Conservation (phyloP, 2,888 invertebrate genomes). For the Drosophila prostipennis region DNA sequence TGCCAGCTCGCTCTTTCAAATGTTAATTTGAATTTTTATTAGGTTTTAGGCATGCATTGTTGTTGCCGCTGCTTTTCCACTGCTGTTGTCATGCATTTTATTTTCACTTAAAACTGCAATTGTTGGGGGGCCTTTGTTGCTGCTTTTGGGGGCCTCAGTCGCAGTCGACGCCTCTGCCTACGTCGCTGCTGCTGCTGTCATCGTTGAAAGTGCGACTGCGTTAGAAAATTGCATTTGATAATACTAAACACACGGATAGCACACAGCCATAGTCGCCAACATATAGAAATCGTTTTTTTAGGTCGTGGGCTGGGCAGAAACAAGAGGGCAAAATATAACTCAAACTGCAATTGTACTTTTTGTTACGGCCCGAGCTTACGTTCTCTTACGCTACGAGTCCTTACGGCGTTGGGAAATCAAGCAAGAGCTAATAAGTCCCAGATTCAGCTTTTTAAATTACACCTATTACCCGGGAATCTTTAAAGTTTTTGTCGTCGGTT, state of each 20-base stretch:
- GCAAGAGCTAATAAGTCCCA: neutral
- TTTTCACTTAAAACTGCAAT: constrained; percentile 58
- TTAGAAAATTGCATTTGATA: constrained; percentile 82
- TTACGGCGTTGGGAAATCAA: neutral
- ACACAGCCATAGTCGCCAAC: constrained; percentile 36
- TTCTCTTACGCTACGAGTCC: constrained; percentile 6
- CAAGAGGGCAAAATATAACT: constrained; percentile 21
- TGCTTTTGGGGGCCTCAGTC: constrained; percentile 38
- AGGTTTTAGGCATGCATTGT: constrained; percentile 81
- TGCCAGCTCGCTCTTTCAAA: constrained; percentile 70
- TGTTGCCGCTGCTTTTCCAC: constrained; percentile 37
- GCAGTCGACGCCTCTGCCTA: constrained; percentile 14
- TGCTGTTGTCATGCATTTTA: constrained; percentile 59
- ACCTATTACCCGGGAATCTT: too few species aligned
- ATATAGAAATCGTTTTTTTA: constrained; percentile 49
- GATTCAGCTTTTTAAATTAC: neutral
- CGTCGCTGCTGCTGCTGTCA: constrained; percentile 57
- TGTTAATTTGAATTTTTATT: constrained; percentile 83
- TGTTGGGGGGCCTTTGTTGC: constrained; percentile 50
- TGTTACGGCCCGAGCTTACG: constrained; percentile 3
- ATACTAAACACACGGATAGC: constrained; percentile 52
- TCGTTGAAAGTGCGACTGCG: constrained; percentile 81
- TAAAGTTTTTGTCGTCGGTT: neutral
- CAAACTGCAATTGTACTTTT: constrained; percentile 10
- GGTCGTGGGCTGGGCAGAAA: constrained; percentile 35